Conservation (phyloP, 1,140 invertebrate genomes). For the Drosophila triauraria region DNA sequence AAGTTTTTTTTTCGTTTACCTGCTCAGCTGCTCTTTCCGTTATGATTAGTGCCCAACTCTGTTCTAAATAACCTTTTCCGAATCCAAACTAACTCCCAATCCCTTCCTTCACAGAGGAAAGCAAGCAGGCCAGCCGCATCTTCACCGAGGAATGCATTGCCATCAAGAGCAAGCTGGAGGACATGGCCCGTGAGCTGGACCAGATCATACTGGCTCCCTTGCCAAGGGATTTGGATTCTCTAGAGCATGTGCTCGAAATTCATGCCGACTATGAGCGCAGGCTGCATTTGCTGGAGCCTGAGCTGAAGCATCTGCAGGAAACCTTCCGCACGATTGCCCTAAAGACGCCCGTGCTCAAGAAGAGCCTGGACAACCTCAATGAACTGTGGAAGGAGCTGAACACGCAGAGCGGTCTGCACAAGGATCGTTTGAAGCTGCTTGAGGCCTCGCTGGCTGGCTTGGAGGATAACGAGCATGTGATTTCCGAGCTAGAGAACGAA, state of each 20-base stretch:
- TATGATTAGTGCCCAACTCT: too few relatives aligned
- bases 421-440: constrained; percentile 91
- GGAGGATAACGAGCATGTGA: constrained; percentile 94
- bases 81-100: background rate
- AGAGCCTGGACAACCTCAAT: constrained; percentile 93
- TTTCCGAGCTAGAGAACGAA: constrained; percentile 96
- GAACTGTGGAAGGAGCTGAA: constrained; percentile 93
- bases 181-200: constrained; percentile 93
- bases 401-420: constrained; percentile 82
- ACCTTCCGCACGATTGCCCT: constrained; percentile 92
- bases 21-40: too few relatives aligned
- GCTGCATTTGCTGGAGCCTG: constrained; percentile 89
- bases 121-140: constrained; percentile 93
- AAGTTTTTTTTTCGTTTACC: too few relatives aligned
- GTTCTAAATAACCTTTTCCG: background rate
- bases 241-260: constrained; percentile 94
- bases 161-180: constrained; percentile 93
- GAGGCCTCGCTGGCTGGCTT: constrained; percentile 95
- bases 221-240: constrained; percentile 92
- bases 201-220: constrained; percentile 92
- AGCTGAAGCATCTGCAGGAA: constrained; percentile 93
- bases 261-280: constrained; percentile 95
- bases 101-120: constrained; percentile 89
- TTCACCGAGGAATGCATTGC: constrained; percentile 94
- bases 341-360: constrained; percentile 96